These are phyloP conservation scores for Phenganax stokvisi DNA, from an alignment of 92 coral and sea anemone genomes.

Conservation along the genomic window DNA sequence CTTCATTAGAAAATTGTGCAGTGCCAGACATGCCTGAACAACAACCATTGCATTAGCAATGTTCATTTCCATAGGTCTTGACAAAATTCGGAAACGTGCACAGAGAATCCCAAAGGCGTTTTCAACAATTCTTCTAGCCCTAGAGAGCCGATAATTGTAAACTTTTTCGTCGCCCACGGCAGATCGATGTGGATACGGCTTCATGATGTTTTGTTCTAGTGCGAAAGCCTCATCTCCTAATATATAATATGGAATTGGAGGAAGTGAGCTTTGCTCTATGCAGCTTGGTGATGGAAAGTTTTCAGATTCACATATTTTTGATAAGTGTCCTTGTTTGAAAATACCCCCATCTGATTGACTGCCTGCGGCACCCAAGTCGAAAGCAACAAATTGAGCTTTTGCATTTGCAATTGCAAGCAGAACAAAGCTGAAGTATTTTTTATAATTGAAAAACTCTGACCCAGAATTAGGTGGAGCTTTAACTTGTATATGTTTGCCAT, in stretches of 20 bases:
- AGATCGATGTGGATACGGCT: neutral
- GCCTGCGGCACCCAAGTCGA: constrained; percentile 46
- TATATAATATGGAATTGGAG: constrained; percentile 39
- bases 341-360: neutral
- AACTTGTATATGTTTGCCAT: constrained; percentile 56
- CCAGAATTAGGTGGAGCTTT: constrained; percentile 53
- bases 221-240: constrained; percentile 67
- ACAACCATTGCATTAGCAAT: constrained; percentile 55
- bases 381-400: constrained; percentile 38
- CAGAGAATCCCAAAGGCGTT: neutral
- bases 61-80: constrained; percentile 47
- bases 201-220: constrained; percentile 48
- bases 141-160: constrained; percentile 18
- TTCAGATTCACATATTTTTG: no score
- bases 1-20: constrained; percentile 50
- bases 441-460: constrained; percentile 56
- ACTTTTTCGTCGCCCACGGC: constrained; percentile 52
- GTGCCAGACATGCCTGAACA: constrained; percentile 48
- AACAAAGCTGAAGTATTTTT: constrained; percentile 52
- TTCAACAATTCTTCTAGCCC: no score
- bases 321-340: constrained; percentile 42
- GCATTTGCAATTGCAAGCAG: constrained; percentile 52
- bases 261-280: no score
- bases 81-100: constrained; percentile 52
- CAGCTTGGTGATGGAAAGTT: no score